Evolutionary conservation across 1,140 invertebrate species (phyloP).

Genomic region (Orius insidiosus): DNA sequence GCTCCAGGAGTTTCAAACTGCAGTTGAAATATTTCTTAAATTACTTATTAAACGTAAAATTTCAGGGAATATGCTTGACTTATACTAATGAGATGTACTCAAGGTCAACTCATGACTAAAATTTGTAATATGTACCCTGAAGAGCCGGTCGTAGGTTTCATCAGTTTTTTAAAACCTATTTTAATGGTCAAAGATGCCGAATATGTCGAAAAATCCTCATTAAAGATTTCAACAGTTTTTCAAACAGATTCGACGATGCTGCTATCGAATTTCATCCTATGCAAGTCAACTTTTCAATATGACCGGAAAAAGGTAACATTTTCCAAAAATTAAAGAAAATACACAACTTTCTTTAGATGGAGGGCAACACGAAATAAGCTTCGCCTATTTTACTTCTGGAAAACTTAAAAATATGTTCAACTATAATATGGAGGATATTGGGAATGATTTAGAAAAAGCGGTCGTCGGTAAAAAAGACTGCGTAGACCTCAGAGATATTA

Average conservation of each 20-base stretch:
- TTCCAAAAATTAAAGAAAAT: too few relatives aligned
- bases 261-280: neutral
- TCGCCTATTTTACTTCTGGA: neutral
- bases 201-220: neutral
- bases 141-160: neutral
- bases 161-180: neutral
- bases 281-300: conserved; percentile 3
- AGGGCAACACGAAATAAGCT: neutral
- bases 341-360: neutral
- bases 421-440: neutral
- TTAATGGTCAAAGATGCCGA: conserved; percentile 1
- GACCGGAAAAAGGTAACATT: neutral
- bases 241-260: neutral
- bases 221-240: conserved; percentile 1
- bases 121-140: neutral
- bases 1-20: too few relatives aligned
- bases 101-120: neutral
- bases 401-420: conserved; percentile 1
- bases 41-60: neutral
- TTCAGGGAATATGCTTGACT: neutral
- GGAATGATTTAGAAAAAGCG: neutral
- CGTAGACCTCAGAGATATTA: neutral
- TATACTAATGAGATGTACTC: neutral
- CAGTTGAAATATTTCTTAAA: too few relatives aligned
- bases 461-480: neutral